Percentiles rank a stretch among this genome's conserved stretches.
Evolutionary conservation across 2,113 vertebrate species (phyloP).

Genomic region (Neofelis nebulosa): DNA sequence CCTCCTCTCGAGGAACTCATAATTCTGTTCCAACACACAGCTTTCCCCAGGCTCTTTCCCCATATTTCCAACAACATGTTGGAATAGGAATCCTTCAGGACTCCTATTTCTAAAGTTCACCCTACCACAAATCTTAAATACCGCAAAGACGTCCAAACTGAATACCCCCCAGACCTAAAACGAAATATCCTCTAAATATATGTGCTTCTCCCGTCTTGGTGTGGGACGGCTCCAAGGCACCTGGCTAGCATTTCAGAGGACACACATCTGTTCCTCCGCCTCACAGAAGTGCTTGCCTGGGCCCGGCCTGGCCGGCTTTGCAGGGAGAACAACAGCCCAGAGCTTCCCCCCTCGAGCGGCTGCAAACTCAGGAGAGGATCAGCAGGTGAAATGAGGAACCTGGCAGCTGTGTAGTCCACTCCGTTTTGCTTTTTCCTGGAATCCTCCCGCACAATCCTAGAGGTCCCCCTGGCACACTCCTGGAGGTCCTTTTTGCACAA

Average conservation of each 20-base stretch:
- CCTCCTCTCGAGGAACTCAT: accelerated
- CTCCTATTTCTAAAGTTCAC: background rate
- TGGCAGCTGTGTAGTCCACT: accelerated
- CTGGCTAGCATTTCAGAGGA: accelerated
- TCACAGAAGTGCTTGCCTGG: accelerated
- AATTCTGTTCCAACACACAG: accelerated
- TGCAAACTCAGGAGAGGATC: background rate
- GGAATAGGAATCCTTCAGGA: background rate
- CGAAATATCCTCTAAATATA: background rate
- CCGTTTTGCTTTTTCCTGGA: accelerated
- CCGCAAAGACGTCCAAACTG: background rate
- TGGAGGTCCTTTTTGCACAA: no score
- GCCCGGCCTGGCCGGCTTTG: accelerated
- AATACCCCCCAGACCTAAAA: background rate
- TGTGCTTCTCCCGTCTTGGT: accelerated
- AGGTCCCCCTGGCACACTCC: accelerated
- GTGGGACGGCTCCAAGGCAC: background rate
- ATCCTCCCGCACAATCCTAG: no score
- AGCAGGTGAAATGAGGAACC: accelerated
- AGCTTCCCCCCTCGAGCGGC: background rate
- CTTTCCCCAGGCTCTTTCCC: accelerated
- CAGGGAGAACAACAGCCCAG: accelerated
- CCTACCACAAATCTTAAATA: background rate
- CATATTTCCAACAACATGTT: accelerated
- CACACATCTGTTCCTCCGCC: accelerated